A percentile compares a stretch with the other conserved stretches of the same genome.
These are phyloP conservation scores for Brachionus plicatilis DNA, from an alignment of 1,140 invertebrate genomes.

Conservation along the genomic window DNA sequence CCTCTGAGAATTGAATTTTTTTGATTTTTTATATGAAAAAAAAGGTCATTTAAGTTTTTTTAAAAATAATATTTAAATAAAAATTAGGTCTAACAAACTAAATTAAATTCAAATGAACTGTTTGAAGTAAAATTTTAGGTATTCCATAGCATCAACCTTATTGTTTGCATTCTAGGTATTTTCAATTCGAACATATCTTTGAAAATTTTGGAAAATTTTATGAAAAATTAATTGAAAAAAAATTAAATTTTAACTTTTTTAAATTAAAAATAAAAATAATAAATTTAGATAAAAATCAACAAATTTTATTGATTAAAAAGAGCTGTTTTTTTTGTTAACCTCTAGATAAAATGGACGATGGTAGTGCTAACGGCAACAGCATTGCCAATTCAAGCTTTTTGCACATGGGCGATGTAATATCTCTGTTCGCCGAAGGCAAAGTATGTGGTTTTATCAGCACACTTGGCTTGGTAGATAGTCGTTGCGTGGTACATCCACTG, in stretches of 20 bases:
- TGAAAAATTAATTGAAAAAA: too few relatives aligned
- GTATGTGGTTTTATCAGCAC: slow-evolving; percentile 75
- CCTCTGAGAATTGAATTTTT: too few relatives aligned
- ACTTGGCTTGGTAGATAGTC: slow-evolving; percentile 89
- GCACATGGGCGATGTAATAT: slow-evolving; percentile 93
- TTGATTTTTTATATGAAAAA: not conserved
- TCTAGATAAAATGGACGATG: not conserved
- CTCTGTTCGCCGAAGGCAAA: slow-evolving; percentile 86
- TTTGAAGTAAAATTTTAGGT: too few relatives aligned
- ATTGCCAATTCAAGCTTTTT: slow-evolving; percentile 60
- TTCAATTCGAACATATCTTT: too few relatives aligned
- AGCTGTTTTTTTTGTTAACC: not conserved
- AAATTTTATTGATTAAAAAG: not conserved
- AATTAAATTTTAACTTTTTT: not conserved
- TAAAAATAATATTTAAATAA: too few relatives aligned
- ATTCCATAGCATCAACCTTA: too few relatives aligned
- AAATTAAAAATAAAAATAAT: not conserved
- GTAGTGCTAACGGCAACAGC: slow-evolving; percentile 1
- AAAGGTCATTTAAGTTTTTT: not conserved
- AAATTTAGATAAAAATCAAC: not conserved
- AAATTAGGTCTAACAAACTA: too few relatives aligned
- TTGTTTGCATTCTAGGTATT: too few relatives aligned
- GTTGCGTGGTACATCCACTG: slow-evolving; percentile 91
- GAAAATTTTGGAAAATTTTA: too few relatives aligned
- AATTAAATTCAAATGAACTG: too few relatives aligned